A percentile compares a stretch with the other conserved stretches of the same genome.
Evolutionary conservation across 1,140 invertebrate genomes (phyloP).

Genomic region (Eupristina koningsbergeri): DNA sequence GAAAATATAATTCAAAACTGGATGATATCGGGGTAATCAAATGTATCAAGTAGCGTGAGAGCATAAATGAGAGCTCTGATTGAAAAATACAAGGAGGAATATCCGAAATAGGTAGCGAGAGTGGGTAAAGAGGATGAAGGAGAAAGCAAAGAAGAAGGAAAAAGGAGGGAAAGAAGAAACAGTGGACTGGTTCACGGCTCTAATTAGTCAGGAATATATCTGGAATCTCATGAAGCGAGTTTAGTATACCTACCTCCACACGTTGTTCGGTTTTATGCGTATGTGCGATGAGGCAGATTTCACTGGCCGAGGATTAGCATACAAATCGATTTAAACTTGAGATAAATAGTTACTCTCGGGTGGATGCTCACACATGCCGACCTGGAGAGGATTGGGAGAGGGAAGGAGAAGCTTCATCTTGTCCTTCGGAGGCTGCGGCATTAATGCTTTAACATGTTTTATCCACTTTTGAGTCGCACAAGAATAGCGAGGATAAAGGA

Average conservation of each 20-base stretch:
- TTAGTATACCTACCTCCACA: constrained; percentile 66
- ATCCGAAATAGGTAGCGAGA: constrained; percentile 28
- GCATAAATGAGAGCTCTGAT: constrained; percentile 34
- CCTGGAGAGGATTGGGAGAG: constrained; percentile 1
- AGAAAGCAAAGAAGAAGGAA: constrained; percentile 7
- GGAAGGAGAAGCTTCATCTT: constrained; percentile 70
- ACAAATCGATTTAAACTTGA: constrained; percentile 74
- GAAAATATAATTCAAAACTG: neutral
- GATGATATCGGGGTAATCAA: neutral
- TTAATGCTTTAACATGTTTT: constrained; percentile 71
- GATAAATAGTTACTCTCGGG: constrained; percentile 72
- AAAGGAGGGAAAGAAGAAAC: neutral
- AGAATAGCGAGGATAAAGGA: constrained; percentile 49
- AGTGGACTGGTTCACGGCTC: constrained; percentile 59
- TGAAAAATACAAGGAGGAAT: constrained; percentile 10
- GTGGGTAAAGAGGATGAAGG: neutral
- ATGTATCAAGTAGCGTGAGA: constrained; percentile 27
- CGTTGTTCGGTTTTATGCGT: constrained; percentile 69
- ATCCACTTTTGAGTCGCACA: constrained; percentile 65
- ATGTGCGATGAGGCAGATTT: constrained; percentile 65
- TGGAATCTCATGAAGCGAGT: constrained; percentile 71
- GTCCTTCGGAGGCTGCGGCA: constrained; percentile 66
- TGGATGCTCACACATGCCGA: constrained; percentile 66
- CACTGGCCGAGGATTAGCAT: constrained; percentile 71
- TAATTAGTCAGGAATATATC: constrained; percentile 74